phyloP scores from a whole-genome alignment of 1,140 invertebrate genomes.

The Drosophila pallidifrons region DNA sequence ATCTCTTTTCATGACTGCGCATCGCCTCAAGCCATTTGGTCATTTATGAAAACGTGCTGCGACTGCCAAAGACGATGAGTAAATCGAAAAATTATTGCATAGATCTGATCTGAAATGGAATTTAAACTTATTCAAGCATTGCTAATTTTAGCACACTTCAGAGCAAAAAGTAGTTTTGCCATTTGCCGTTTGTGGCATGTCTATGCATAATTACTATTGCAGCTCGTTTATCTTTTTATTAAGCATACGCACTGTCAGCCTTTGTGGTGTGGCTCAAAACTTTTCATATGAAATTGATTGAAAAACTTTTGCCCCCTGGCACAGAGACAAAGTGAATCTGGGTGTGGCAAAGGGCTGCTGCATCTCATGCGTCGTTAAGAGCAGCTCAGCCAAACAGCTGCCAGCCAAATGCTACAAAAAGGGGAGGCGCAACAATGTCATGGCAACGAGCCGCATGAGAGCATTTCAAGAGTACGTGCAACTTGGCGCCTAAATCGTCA shows the following conservation, averaged over 20 bases:
- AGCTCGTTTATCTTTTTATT: conserved; percentile 48
- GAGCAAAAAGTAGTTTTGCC: background rate
- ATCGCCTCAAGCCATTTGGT: conserved; percentile 24
- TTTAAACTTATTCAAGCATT: no score
- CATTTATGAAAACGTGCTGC: conserved; percentile 63
- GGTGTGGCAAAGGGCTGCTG: conserved; percentile 4
- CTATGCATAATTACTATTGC: conserved; percentile 28
- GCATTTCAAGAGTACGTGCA: conserved; percentile 34
- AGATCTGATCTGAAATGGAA: background rate
- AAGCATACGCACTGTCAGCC: conserved; percentile 45
- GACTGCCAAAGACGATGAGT: conserved; percentile 14
- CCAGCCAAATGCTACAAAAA: background rate
- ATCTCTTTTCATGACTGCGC: background rate
- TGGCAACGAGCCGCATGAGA: conserved; percentile 28
- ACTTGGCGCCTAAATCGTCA: conserved; percentile 27
- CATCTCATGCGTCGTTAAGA: conserved; percentile 47
- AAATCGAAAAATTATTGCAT: conserved; percentile 16
- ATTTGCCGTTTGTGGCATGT: background rate
- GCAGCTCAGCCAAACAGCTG: conserved; percentile 22
- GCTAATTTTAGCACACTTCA: background rate
- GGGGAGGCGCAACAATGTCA: conserved; percentile 7
- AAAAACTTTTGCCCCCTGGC: conserved; percentile 59
- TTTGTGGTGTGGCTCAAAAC: conserved; percentile 48
- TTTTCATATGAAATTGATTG: conserved; percentile 74
- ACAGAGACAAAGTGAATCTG: conserved; percentile 10